Evolutionary conservation across 2,888 invertebrate species (phyloP).

Genomic region (Esperia sulphurella): DNA sequence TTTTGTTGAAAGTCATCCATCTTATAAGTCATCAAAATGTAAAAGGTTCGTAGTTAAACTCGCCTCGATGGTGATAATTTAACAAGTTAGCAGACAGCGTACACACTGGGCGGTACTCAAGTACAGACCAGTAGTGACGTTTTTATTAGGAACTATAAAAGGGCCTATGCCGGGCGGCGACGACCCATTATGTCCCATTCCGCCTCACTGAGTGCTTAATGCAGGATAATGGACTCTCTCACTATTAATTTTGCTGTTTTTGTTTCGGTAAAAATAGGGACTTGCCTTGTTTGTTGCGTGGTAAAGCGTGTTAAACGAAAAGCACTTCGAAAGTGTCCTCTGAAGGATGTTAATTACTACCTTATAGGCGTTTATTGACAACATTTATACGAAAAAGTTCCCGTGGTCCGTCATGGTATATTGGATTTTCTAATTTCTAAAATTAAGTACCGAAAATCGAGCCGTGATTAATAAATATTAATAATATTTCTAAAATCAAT

Average conservation of each 20-base stretch:
- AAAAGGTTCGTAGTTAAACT: background rate
- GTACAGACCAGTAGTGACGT: constrained; percentile 28
- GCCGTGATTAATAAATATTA: no score
- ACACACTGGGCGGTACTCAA: constrained; percentile 1
- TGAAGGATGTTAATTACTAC: no score
- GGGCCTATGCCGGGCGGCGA: constrained; percentile 41
- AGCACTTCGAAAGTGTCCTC: no score
- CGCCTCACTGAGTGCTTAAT: constrained; percentile 67
- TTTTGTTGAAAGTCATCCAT: no score
- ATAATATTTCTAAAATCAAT: no score
- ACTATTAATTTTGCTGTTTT: constrained; percentile 65
- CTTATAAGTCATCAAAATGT: no score
- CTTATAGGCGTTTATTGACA: no score
- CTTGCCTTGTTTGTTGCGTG: constrained; percentile 23
- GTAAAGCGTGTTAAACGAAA: background rate
- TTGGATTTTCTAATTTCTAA: no score
- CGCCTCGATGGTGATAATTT: constrained; percentile 5
- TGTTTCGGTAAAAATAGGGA: constrained; percentile 48
- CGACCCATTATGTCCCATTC: constrained; percentile 57
- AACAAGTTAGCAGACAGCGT: constrained; percentile 33
- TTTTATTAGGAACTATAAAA: constrained; percentile 58
- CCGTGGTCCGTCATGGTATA: no score
- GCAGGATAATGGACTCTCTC: constrained; percentile 67
- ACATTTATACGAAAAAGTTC: no score
- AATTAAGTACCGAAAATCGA: no score